A percentile compares a stretch with the other conserved stretches of the same genome.
Conservation (phyloP, 37 sponge, comb jelly and placozoan species). For the Diacarnus erythraeanus region DNA sequence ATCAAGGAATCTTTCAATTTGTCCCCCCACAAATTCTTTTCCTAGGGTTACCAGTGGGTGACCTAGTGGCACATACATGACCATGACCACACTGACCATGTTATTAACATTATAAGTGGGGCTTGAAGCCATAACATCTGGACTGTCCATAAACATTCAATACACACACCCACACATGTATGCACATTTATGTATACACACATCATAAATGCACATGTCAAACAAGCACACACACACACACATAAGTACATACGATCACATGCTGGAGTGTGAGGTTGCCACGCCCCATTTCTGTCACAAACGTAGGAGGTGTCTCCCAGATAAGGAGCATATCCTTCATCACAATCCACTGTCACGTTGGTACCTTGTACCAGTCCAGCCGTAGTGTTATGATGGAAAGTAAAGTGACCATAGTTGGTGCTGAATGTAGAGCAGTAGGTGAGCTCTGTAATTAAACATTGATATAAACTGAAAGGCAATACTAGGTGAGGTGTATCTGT, state of each 20-base stretch:
- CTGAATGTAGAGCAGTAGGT: slow-evolving; percentile 4
- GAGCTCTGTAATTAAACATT: background rate
- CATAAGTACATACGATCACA: slow-evolving; percentile 28
- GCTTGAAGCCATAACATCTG: no score
- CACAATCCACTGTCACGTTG: slow-evolving; percentile 14
- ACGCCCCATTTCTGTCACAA: slow-evolving; percentile 19
- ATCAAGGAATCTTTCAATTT: no score
- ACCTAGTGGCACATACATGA: no score
- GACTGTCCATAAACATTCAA: no score
- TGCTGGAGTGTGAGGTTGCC: slow-evolving; percentile 32
- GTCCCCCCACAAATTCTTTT: no score
- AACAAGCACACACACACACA: background rate
- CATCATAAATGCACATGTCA: background rate
- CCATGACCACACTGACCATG: no score
- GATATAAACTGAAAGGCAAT: background rate
- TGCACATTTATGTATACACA: no score
- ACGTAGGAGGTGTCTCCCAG: background rate
- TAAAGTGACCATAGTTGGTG: slow-evolving; percentile 1
- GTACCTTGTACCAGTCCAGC: slow-evolving; percentile 16
- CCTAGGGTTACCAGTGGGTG: no score
- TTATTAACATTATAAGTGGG: no score
- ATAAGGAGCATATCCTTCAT: slow-evolving; percentile 16
- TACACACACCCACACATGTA: no score
- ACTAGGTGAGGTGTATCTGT: no score
- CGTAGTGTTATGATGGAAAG: background rate